These are phyloP conservation scores for Diloba caeruleocephala DNA, from an alignment of 2,888 invertebrate genomes.

Conservation along the genomic window DNA sequence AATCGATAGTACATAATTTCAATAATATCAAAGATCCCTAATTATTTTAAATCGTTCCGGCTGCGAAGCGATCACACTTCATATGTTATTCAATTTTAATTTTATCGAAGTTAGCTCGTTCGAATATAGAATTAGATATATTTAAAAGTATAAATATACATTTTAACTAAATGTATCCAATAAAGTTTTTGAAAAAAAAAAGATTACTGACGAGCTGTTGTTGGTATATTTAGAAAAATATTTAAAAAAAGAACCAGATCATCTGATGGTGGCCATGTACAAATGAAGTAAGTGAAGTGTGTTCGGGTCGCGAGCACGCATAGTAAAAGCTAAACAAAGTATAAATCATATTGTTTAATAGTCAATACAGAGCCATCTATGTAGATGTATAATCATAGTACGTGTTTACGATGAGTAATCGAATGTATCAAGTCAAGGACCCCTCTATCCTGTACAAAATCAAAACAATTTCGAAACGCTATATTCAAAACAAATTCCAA, in stretches of 20 bases:
- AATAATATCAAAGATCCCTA: conserved; percentile 86
- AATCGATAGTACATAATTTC: conserved; percentile 86
- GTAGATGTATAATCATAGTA: conserved; percentile 77
- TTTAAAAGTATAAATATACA: conserved; percentile 86
- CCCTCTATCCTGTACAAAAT: conserved; percentile 83
- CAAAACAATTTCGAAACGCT: conserved; percentile 68
- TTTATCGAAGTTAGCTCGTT: conserved; percentile 89
- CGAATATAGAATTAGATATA: conserved; percentile 88
- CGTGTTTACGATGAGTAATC: conserved; percentile 65
- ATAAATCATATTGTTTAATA: conserved; percentile 81
- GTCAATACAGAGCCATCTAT: conserved; percentile 86
- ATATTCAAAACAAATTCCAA: conserved; percentile 73
- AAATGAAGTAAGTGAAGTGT: conserved; percentile 86
- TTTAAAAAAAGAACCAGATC: conserved; percentile 89
- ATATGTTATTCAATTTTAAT: conserved; percentile 88
- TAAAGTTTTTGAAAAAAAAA: conserved; percentile 76
- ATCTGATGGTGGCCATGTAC: conserved; percentile 92
- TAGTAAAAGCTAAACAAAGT: conserved; percentile 76
- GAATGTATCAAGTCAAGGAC: conserved; percentile 62
- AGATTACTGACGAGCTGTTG: conserved; percentile 80
- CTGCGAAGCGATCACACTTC: conserved; percentile 76
- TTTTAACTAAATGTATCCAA: conserved; percentile 79
- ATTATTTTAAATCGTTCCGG: conserved; percentile 66
- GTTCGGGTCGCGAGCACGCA: conserved; percentile 67
- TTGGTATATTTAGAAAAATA: conserved; percentile 89